Base-by-base conservation (phyloP, 2,888 invertebrate species). In the Troilus luridus region DNA sequence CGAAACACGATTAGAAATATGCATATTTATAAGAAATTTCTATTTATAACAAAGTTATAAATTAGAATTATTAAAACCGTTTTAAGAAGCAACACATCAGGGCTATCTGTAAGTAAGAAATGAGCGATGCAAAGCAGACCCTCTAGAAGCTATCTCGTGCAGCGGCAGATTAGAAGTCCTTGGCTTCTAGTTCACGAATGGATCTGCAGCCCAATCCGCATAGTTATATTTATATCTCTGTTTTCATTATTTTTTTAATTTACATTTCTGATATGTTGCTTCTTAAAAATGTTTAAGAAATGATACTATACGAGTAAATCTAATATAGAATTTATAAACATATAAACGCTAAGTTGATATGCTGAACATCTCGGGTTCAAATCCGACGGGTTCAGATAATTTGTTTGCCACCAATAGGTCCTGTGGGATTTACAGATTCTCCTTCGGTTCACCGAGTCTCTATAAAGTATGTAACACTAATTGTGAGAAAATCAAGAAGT, bases 121-220 rank as follows among this genome's bases (percentile, higher is more conserved):
- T 41, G 72, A 77, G 72, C 0, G 72, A 77, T 77, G 72, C 7
- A 77, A 77, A 77, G 7, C 41, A 77, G 27, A 27, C 72, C 72
- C 72, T 77, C 41, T 17, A 77, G 41, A 12, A 24, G 14, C 17
- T 77, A 77, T 77, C 14, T 41, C 72, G 72, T 77, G 72, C 72
- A 27, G 72, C 0, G 14, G 19, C 17, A 77, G 72, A 77, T 77
- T 77, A 77, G 72, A 41, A 27, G 72, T 77, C 72, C 72, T 77
- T 77, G 72, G 72, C 5, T 77, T 77, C 41, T 77, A 41, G 72
- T 27, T 41, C 72, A 77, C 72, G 27, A 77, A 77, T 41, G 72
- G 72, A 19, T 41, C 72, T 77, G 72, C 72, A 77, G 72, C 72
- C 7, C 17, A 9, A 27, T 41, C 72, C 72, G 72, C 72, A 77